These are phyloP conservation scores for Acomys russatus DNA, from an alignment of 2,797 vertebrate genomes.

Conservation along the genomic window DNA sequence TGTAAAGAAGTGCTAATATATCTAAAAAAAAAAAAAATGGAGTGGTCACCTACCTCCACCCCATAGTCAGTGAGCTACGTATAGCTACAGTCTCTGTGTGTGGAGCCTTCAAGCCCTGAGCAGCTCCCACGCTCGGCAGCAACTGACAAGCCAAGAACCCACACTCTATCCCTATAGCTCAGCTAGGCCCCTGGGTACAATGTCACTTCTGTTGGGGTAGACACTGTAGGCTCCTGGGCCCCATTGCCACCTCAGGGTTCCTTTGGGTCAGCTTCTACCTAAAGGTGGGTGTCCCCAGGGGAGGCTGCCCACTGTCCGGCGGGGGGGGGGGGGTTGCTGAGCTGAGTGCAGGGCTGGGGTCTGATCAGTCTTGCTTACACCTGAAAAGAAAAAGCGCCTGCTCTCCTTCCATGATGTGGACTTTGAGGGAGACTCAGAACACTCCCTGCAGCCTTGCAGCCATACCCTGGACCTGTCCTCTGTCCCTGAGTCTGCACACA, in stretches of 20 bases:
- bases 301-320: not conserved
- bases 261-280: not conserved
- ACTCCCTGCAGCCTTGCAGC: slow-evolving; percentile 85
- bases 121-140: not conserved
- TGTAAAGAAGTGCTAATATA: not conserved
- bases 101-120: fast-evolving
- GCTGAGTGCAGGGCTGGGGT: fast-evolving
- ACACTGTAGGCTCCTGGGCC: fast-evolving
- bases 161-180: not conserved
- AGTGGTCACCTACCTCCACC: not conserved
- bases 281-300: fast-evolving
- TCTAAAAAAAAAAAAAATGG: not conserved
- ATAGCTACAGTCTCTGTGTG: too few species aligned
- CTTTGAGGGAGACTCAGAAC: slow-evolving; percentile 91
- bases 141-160: not conserved
- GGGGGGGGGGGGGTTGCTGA: not conserved
- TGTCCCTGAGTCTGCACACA: slow-evolving; percentile 57
- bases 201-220: fast-evolving
- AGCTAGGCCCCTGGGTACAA: not conserved
- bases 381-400: slow-evolving; percentile 92
- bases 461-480: slow-evolving; percentile 88
- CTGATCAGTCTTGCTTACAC: not conserved
- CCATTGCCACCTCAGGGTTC: fast-evolving
- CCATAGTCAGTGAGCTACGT: fast-evolving
- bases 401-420: slow-evolving; percentile 93